Evolutionary conservation across 1,140 invertebrate genomes (phyloP), one percentile per base, ranked within the genome.

Genomic region (Holcopasites calliopsidis): DNA sequence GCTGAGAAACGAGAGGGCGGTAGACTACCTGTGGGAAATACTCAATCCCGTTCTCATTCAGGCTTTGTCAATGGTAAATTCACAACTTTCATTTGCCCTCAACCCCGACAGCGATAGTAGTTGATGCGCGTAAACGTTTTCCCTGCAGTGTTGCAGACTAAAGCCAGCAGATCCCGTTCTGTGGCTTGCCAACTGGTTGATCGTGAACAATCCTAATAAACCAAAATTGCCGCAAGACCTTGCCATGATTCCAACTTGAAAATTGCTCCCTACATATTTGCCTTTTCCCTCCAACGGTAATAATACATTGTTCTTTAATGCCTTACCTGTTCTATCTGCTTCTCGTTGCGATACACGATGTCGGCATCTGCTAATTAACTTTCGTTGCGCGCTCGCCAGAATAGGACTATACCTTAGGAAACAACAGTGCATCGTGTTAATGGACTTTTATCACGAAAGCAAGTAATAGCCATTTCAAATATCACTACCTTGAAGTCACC

Each of bases 181-280:
- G 8, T 97, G 95, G 95, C 88, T 97, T 18, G 96, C 95, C 10
- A 94, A 97, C 86, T 96, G 95, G 94, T 89, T 97, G 35, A 88
- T 95, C 1, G 87, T 92, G 31, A 94, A 96, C 88, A 97, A 97
- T 90, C 95, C 95, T 5, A 95, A 95, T 85, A 95, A 95, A 85
- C 95, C 94, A 1, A 91, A 90, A 85, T 87, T 90, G 21, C 77
- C 91, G 4, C 74, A 88, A 68, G 77, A 87, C 49, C 87, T 91
- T 62, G 87, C 88, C 62, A 69, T 88, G 52, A 79, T 87, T 35
- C 62, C 62, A 3, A 72, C 78, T 5, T 81, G 18, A 80, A 23
- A 18, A 38, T 33, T 0, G 1, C 18, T 21, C 16, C 28, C 18
- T 52, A 8, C 11, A 11, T 35, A 21, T 58, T 6, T 21, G 6